Conservation (phyloP, 2,797 vertebrate genomes). For the Furcifer pardalis region DNA sequence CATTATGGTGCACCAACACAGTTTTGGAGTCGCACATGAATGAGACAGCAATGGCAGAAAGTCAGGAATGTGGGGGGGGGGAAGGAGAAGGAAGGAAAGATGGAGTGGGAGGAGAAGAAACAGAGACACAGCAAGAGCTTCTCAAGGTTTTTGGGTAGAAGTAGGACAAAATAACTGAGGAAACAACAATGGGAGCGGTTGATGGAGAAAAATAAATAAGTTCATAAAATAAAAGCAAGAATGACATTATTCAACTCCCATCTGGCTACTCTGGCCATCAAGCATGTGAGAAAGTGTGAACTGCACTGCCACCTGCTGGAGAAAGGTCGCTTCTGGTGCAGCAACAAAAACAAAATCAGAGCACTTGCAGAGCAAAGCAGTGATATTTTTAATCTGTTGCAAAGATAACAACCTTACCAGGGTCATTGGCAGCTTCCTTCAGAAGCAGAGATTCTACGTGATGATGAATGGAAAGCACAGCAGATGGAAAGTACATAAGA, state of each 20-base stretch:
- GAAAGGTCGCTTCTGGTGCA: background rate
- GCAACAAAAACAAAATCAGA: too few relatives aligned
- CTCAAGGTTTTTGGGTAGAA: too few relatives aligned
- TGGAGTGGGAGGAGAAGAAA: background rate
- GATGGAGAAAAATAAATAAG: background rate
- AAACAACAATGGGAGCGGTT: background rate
- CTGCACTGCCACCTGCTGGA: conserved; percentile 25
- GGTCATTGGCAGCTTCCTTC: too few relatives aligned
- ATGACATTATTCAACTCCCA: background rate
- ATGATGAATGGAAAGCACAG: too few relatives aligned
- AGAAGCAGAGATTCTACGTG: too few relatives aligned
- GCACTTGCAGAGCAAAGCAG: too few relatives aligned
- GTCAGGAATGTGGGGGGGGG: background rate
- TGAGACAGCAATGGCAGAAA: background rate
- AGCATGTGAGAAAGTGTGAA: background rate
- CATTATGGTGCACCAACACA: background rate
- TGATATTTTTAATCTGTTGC: too few relatives aligned
- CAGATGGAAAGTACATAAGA: too few relatives aligned
- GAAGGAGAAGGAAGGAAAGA: background rate
- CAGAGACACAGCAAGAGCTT: background rate
- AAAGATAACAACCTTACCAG: too few relatives aligned
- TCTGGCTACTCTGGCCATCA: background rate
- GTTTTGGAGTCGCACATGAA: background rate
- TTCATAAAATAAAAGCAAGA: background rate
- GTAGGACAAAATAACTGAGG: background rate